Percentiles rank a stretch among this genome's conserved stretches.
Evolutionary conservation across 2,797 vertebrate genomes (phyloP).

Genomic region (Pseudochaenichthys georgianus): DNA sequence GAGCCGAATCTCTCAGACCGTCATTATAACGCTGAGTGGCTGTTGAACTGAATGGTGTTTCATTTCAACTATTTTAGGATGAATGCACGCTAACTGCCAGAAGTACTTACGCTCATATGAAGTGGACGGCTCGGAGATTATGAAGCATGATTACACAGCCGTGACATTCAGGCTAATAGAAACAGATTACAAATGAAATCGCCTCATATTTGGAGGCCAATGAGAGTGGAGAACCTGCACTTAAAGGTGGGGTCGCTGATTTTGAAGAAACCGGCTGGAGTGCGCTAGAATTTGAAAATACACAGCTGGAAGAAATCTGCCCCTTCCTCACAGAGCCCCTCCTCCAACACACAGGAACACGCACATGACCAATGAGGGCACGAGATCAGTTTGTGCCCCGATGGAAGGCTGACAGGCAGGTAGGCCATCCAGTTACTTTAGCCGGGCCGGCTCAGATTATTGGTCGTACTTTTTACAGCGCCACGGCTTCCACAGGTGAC

Average conservation of each 20-base stretch:
- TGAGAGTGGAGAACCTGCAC: constrained; percentile 39
- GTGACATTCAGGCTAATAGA: constrained; percentile 66
- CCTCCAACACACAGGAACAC: too few relatives aligned
- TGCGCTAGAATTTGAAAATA: too few relatives aligned
- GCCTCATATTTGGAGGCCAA: constrained; percentile 37
- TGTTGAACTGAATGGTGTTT: constrained; percentile 38
- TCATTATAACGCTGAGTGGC: constrained; percentile 33
- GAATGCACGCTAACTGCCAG: constrained; percentile 44
- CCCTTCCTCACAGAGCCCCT: too few relatives aligned
- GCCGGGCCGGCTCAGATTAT: too few relatives aligned
- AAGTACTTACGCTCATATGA: constrained; percentile 45
- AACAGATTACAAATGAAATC: constrained; percentile 60
- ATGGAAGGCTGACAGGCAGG: too few relatives aligned
- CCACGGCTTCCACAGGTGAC: too few relatives aligned
- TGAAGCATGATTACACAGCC: constrained; percentile 63
- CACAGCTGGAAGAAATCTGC: too few relatives aligned
- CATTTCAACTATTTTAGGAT: constrained; percentile 54
- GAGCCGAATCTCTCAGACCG: constrained; percentile 8
- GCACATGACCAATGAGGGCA: too few relatives aligned
- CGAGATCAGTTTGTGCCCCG: too few relatives aligned
- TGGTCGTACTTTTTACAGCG: too few relatives aligned
- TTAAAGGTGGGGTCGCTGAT: neutral
- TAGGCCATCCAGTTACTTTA: too few relatives aligned
- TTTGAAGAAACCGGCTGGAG: too few relatives aligned
- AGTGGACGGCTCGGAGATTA: constrained; percentile 69